Conservation (phyloP, 2,888 invertebrate species). For the Sinopyrophorus schimmeli region DNA sequence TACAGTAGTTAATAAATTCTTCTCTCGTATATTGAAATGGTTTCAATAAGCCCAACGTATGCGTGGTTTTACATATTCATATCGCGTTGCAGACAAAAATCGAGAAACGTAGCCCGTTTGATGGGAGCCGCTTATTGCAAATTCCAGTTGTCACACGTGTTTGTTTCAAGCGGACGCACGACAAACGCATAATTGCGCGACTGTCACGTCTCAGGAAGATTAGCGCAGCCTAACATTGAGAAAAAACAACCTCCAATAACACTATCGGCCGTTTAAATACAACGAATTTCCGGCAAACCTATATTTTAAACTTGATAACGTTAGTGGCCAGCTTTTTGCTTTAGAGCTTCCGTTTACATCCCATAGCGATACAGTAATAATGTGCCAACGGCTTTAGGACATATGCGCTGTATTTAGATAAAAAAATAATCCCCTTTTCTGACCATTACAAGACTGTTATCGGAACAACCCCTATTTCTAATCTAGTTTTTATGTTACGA, state of each 20-base stretch:
- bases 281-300: conserved; percentile 31
- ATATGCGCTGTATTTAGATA: conserved; percentile 51
- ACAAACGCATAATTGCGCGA: conserved; percentile 50
- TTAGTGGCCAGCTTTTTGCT: conserved; percentile 29
- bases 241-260: conserved; percentile 30
- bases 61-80: conserved; percentile 39
- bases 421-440: conserved; percentile 52
- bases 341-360: conserved; percentile 23
- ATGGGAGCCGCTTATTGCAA: conserved; percentile 47
- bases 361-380: conserved; percentile 39
- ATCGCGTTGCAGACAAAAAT: conserved; percentile 37
- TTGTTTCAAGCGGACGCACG: conserved; percentile 45
- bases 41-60: conserved; percentile 34
- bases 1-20: conserved; percentile 35
- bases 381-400: conserved; percentile 43
- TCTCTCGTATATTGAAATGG: conserved; percentile 34
- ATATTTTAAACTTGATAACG: conserved; percentile 39
- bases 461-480: conserved; percentile 32
- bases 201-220: conserved; percentile 47
- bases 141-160: conserved; percentile 51
- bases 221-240: conserved; percentile 37
- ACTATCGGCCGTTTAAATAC: conserved; percentile 28
- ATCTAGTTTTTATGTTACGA: conserved; percentile 32
- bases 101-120: conserved; percentile 29
- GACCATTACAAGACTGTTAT: conserved; percentile 50